Percentiles rank a stretch among this genome's conserved stretches.
Evolutionary conservation across 2,797 vertebrate genomes (phyloP).

Genomic region (Galago senegalensis): DNA sequence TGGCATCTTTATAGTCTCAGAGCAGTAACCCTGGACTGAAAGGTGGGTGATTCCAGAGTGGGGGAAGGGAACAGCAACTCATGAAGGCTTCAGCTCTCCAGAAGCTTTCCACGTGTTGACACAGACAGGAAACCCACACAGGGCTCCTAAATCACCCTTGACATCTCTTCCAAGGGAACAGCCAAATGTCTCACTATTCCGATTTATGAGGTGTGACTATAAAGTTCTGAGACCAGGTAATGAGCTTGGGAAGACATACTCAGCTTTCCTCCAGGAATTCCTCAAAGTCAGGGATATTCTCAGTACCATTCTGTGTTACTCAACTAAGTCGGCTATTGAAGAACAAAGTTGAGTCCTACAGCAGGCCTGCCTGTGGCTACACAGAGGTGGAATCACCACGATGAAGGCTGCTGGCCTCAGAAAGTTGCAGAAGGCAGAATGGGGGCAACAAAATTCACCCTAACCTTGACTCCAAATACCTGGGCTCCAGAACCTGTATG

Average conservation of each 20-base stretch:
- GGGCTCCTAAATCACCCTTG: slow-evolving; percentile 66
- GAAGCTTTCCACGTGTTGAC: neutral
- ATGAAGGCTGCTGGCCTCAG: neutral
- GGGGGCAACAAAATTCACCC: neutral
- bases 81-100: neutral
- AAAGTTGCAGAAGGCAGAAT: neutral
- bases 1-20: neutral
- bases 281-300: slow-evolving; percentile 37
- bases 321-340: neutral
- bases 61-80: neutral
- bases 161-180: neutral
- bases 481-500: neutral
- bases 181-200: slow-evolving; percentile 49
- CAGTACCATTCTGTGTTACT: neutral
- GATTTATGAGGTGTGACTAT: slow-evolving; percentile 64
- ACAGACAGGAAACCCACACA: neutral
- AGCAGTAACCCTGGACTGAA: neutral
- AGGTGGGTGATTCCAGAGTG: neutral
- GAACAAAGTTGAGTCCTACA: neutral
- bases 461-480: neutral
- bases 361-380: neutral
- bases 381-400: neutral
- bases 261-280: slow-evolving; percentile 33
- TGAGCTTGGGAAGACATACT: slow-evolving; percentile 36
- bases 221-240: slow-evolving; percentile 63